phyloP scores from a whole-genome alignment of 2,113 vertebrate species.

The Marmota flaviventris region DNA sequence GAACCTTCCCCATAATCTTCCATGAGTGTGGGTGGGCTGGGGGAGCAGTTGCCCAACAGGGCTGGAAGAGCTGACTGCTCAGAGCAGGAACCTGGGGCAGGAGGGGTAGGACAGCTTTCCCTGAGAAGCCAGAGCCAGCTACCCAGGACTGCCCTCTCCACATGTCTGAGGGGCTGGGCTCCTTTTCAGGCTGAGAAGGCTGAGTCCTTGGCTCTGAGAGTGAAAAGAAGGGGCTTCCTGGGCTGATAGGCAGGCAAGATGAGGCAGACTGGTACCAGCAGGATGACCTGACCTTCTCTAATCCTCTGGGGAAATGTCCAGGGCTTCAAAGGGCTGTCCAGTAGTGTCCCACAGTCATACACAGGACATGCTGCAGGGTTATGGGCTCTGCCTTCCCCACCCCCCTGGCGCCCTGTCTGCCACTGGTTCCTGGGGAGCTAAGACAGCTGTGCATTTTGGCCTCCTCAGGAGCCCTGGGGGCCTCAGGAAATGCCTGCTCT shows the following conservation, averaged over 20 bases:
- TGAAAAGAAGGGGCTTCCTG: not conserved
- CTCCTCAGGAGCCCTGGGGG: slow-evolving; percentile 29
- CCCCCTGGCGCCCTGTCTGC: too few species aligned
- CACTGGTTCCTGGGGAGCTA: not conserved
- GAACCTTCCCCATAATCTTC: not conserved
- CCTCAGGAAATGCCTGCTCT: slow-evolving; percentile 71
- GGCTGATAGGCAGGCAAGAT: not conserved
- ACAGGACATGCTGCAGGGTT: not conserved
- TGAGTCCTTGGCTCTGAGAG: not conserved
- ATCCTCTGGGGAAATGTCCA: not conserved
- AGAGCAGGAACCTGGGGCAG: not conserved
- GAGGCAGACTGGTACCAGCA: not conserved
- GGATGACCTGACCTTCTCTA: not conserved
- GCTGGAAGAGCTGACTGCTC: not conserved
- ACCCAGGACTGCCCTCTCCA: not conserved
- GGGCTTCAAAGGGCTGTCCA: not conserved
- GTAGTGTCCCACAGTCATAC: not conserved
- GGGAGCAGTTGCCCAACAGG: not conserved
- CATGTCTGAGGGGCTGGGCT: not conserved
- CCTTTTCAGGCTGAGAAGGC: not conserved
- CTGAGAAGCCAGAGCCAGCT: not conserved
- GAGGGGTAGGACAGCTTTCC: not conserved
- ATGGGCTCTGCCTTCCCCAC: not conserved
- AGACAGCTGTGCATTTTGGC: slow-evolving; percentile 54
- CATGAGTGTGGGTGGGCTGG: too few species aligned